Base-by-base conservation (phyloP, 1,140 invertebrate species). In the Ylistrum balloti region DNA sequence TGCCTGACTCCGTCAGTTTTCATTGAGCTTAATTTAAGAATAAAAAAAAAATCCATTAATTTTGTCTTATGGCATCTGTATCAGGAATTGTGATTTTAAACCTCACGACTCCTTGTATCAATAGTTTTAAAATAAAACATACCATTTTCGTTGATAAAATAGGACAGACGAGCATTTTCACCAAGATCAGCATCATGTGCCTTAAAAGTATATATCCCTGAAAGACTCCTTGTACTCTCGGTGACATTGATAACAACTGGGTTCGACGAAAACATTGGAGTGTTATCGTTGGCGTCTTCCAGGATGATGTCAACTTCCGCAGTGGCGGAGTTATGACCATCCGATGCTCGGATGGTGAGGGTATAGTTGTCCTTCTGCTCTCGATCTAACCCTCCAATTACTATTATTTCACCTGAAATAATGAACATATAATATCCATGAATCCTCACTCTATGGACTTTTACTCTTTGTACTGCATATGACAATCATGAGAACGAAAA, bases 91-190 rank as follows among this genome's bases (percentile, higher is more conserved):
- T n/a, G n/a, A n/a, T n/a, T n/a, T n/a, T n/a, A n/a, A n/a, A n/a
- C n/a, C n/a, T n/a, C n/a, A n/a, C n/a, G n/a, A n/a, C n/a, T n/a
- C n/a, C n/a, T n/a, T n/a, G n/a, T n/a, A n/a, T n/a, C n/a, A n/a
- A n/a, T n/a, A n/a, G n/a, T n/a, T n/a, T n/a, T n/a, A n/a, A n/a
- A 38, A 38, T 33, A 35, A 33, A 15, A 33, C 88, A 33, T 87
- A 93, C 93, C 92, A 91, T 92, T 92, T 74, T 92, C 86, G 88
- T 93, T 93, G 0, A 92, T 88, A 33, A 90, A 92, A 85, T 89
- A 93, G 11, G 86, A 85, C 13, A 94, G 45, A 13, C 41, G n/a
- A 20, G 45, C 88, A 90, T 94, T 93, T 20, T 48, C 33, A 85
- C 91, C 92, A 10, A 34, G 11, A 38, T 94, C 94, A 13, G 9